Evolutionary conservation across 2,113 vertebrate genomes (phyloP), one percentile per base, ranked within the genome.

Genomic region (Gnathonemus longibarbis): DNA sequence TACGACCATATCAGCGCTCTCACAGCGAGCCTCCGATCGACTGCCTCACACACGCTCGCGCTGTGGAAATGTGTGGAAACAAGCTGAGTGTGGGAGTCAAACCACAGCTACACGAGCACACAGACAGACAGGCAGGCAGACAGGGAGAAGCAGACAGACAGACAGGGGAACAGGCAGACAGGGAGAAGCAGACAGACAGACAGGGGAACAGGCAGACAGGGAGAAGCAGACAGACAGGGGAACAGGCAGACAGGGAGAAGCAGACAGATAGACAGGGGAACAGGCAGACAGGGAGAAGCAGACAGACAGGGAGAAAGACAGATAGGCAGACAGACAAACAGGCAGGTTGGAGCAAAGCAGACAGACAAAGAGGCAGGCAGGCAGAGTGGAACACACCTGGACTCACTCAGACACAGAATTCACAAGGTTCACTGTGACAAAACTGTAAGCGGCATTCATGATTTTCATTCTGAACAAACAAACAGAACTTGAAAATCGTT

Each of bases 1-100:
- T 91, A 93, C 93, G 91, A 45, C 50, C 91, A 91, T 24, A 88
- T 62, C 52, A 21, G 53, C 39, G 35, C 53, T 58, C 87, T 42
- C 52, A 19, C 52, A 88, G 46, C 10, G 31, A 58, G 52, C 35
- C 53, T 4, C 17, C 13, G 35, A 66, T 52, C 15, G 42, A 7
- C 87, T 7, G 21, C 87, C 87, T 24, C 31, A 10, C 17, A 46
- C 19, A 62, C 87, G 8, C 35, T 50, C 35, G 3, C 1, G 49
- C 52, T 24, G 15, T 50, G 19, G 27, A 58, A 62, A 62, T 62
- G 58, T 66, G n/a, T 66, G 62, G n/a, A 10, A 66, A n/a, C 62
- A 27, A 11, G n/a, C n/a, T 66, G n/a, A 27, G n/a, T 11, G 62
- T 10, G 3, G 62, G n/a, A 0, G 8, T 8, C 24, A 10, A 62